Evolutionary conservation across 2,113 vertebrate species (phyloP), one percentile per base, ranked within the genome.

Genomic region (Chroicocephalus ridibundus): DNA sequence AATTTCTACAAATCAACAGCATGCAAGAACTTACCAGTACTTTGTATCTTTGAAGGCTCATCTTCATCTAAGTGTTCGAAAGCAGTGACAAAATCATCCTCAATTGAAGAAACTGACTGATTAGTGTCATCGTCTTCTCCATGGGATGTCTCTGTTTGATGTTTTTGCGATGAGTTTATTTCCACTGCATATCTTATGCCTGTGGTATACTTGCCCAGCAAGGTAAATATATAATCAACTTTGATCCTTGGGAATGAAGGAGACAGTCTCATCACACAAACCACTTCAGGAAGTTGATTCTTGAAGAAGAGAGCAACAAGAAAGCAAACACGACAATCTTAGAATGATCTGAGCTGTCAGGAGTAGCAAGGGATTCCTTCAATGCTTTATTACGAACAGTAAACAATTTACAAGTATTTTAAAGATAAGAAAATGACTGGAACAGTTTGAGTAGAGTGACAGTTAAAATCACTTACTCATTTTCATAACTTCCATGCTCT

Each of bases 11-110:
- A 85, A 20, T 36, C 70, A 95, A 29, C 40, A 62, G 22, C 21
- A n/a, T 15, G 34, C 36, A 68, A 93, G 65, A 93, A 98, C 98
- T 85, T 97, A 99, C 99, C 97, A 75, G 95, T 62, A 92, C 51
- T 93, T 82, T 96, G 97, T 5, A 34, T 85, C 88, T 97, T 98
- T 97, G 97, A 97, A 46, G 97, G 92, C 36, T 99, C 99, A 8
- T 99, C 99, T 88, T 99, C 99, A 96, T 99, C 99, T 62, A 99
- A 98, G 93, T 99, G 99, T 95, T 99, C 99, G 9, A 99, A 98
- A 51, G 99, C 99, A 42, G 99, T 99, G 90, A 99, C 99, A 97
- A 99, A 99, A 98, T 99, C 99, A 90, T 99, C 99, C 84, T 99
- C 99, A 44, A 99, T 99, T 51, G 99, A 99, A 51, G 99, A 99